Evolutionary conservation across 2,888 invertebrate genomes (phyloP), one percentile per base, ranked within the genome.

Genomic region (Trissolcus japonicus): DNA sequence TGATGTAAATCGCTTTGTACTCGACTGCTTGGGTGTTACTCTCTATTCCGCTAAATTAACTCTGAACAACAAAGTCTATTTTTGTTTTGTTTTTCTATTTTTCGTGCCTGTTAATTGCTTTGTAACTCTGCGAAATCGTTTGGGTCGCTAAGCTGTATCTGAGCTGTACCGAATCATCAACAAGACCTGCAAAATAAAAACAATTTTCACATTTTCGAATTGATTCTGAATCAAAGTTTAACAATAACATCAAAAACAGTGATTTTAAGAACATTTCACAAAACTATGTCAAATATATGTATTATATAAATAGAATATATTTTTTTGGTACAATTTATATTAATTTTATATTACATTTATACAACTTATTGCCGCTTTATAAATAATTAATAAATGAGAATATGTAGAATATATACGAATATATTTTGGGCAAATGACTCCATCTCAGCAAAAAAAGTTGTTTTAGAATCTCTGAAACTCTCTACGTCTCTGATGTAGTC

Each of bases 1-100:
- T 59, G 14, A 71, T 71, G 62, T 56, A 62, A 71, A 71, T 71
- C 62, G 41, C 56, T 56, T 71, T 61, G 69, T 54, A 55, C 50
- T 61, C 48, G 17, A 54, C 16, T 35, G 48, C 59, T 51, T 50
- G 43, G 54, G 41, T 48, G 66, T 48, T 46, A 6, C 40, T 53
- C 29, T 35, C 60, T 60, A 54, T 68, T 60, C 40, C 43, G 29
- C 41, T 19, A 41, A 53, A 41, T 53, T 41, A 53, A 51, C 40
- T 21, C 17, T 17, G 4, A 59, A 54, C 53, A 25, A 41, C 16
- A 46, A 46, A 6, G n/a, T 43, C 0, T 46, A 16, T 46, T 16
- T 4, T 46, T 6, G 46, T 46, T 46, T 46, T 7, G 16, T 6
- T 46, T 14, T 46, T 16, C 4, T 14, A 6, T 46, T 14, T 6